Base-by-base conservation (phyloP, 2,113 vertebrate genomes). In the Tringa solitaria region DNA sequence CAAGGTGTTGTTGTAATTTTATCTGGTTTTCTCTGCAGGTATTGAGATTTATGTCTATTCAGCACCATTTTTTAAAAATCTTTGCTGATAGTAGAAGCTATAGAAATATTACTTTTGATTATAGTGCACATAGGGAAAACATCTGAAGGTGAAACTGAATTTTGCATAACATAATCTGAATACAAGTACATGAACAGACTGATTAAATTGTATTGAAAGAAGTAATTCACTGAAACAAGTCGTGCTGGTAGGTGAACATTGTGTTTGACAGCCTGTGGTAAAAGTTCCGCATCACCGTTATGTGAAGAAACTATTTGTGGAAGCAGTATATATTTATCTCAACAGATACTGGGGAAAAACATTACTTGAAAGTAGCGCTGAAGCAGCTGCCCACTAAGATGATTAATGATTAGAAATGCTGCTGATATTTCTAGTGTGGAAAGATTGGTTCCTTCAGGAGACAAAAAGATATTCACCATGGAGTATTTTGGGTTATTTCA, bases 251-350 rank as follows among this genome's bases (percentile, higher is more conserved):
- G 33, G 16, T 90, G 90, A 90, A 24, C 35, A 48, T 43, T 37
- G 37, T 80, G 63, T 88, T 91, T 90, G 93, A 90, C 78, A 94
- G 65, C 26, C 51, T 95, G 54, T 86, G 93, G 45, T 95, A 88
- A 8, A 85, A 88, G 50, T 67, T 83, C 75, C 90, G 41, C 64
- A 59, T 83, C 50, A 76, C 41, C 1, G 2, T 65, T 88, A 73
- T 28, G 24, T 84, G 88, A 67, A 80, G 72, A 74, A 79, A 61
- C 57, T 91, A 80, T 92, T 88, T 88, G 82, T 93, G 72, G 72
- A 76, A 94, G 50, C 33, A 56, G 61, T 14, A 39, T 74, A 27
- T 79, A 53, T 57, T 91, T 78, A 73, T 91, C 60, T 85, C 53
- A 83, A 54, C 33, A 85, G 57, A 85, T 82, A 93, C 59, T 24